Conservation (phyloP, 2,888 invertebrate species). For the Tanypteryx hageni region DNA sequence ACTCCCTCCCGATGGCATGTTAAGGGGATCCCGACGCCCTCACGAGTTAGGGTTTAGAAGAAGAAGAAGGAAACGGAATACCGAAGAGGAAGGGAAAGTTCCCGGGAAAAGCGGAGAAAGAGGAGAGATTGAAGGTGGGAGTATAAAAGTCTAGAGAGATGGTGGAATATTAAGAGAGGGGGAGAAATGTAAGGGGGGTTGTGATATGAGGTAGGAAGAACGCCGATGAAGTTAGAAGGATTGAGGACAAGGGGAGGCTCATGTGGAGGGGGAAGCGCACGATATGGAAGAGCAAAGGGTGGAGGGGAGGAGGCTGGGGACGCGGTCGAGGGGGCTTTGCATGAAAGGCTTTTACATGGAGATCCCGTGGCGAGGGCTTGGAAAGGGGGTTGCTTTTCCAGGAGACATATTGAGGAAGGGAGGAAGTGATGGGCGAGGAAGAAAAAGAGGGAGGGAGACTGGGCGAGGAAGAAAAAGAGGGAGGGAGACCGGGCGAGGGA, state of each 20-base stretch:
- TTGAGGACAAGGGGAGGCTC: not conserved
- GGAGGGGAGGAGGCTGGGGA: not conserved
- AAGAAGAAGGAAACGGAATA: conserved; percentile 14
- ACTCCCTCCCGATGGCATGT: not conserved
- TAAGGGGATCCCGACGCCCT: conserved; percentile 15
- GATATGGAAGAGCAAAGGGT: no score
- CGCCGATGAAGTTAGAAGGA: not conserved
- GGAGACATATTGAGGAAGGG: not conserved
- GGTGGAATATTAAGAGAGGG: no score
- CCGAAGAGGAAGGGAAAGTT: conserved; percentile 53
- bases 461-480: not conserved
- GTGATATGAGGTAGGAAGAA: no score
- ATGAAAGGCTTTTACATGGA: not conserved
- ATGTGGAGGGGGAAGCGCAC: not conserved
- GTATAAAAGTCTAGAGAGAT: not conserved
- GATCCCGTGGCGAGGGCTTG: no score
- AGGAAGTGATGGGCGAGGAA: not conserved
- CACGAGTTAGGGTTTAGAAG: conserved; percentile 22
- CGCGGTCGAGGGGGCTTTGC: not conserved
- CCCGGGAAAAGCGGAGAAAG: not conserved
- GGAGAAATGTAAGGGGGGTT: no score
- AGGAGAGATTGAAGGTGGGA: not conserved
- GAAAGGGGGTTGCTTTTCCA: not conserved
- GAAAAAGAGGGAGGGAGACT: no score
- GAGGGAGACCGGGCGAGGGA: not conserved